A percentile compares a stretch with the other conserved stretches of the same genome.
Evolutionary conservation across 35 echinoderm and acorn worm species (phyloP).

Genomic region (Lytechinus variegatus): DNA sequence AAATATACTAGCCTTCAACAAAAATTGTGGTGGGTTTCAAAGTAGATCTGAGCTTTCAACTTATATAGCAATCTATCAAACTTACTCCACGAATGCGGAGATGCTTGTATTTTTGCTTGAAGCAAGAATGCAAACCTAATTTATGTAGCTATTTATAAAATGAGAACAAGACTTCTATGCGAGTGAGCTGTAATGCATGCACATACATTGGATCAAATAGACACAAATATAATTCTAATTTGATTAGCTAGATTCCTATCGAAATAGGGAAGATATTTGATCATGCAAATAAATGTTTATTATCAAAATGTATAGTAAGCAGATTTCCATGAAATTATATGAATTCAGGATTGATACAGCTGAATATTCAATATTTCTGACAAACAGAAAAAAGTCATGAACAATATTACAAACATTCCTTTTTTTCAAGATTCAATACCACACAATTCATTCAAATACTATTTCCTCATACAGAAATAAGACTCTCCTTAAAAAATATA

Average conservation of each 20-base stretch:
- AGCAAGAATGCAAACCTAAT: neutral
- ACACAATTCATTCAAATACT: slow-evolving; percentile 27
- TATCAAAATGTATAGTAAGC: neutral
- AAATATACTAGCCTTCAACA: neutral
- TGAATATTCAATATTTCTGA: neutral
- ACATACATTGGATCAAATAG: neutral
- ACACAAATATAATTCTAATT: neutral
- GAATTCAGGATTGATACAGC: neutral
- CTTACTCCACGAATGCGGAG: neutral
- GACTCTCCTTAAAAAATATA: slow-evolving; percentile 36
- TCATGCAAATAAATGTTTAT: slow-evolving; percentile 14
- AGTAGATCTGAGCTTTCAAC: neutral
- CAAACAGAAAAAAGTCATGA: neutral
- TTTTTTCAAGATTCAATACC: neutral
- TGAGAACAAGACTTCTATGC: neutral
- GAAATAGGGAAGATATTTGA: neutral
- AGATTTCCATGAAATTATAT: neutral
- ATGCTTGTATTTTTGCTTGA: neutral
- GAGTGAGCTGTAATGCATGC: neutral
- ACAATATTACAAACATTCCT: neutral
- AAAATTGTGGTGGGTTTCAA: neutral
- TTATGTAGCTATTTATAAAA: neutral
- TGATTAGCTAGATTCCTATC: neutral
- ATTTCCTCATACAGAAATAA: neutral
- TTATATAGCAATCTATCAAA: neutral